Base-by-base conservation (phyloP, 2,888 invertebrate species). In the Amphimallon solstitiale region DNA sequence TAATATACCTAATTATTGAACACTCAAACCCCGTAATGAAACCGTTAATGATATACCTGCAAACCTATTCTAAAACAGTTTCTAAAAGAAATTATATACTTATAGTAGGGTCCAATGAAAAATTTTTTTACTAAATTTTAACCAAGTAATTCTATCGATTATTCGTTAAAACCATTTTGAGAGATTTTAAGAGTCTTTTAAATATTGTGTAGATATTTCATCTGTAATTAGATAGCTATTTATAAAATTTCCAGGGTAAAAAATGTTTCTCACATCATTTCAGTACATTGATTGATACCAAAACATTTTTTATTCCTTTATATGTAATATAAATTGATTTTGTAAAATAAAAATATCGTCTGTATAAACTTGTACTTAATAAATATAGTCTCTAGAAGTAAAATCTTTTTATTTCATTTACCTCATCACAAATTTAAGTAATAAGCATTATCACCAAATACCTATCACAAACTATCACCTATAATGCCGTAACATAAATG, bases 311-410 rank as follows among this genome's bases (percentile, higher is more conserved):
- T 15, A 17, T 19, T 9, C 19, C 2, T 7, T 46, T 46, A 19
- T 46, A 21, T 46, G 46, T 46, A 46, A 40, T 40, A 40, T 40
- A 46, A n/a, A 46, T 46, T 46, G 19, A 46, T 46, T 46, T 46
- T 46, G 46, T 46, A 46, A 46, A 19, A 19, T 46, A 38, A 40
- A 40, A 12, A 54, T 54, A 54, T 40, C 43, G 56, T 59, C 56
- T 59, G 43, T 59, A 43, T 19, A 54, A 54, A 54, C 21, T 14
- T 29, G 56, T 56, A 56, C 43, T 59, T 59, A 59, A 59, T 59
- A 59, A 59, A 45, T 7, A 59, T 59, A 54, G 48, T 49, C 48
- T 49, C 48, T 21, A 49, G 48, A n/a, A 49, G 7, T 29, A 14
- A 2, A 29, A n/a, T 29, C 10, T 23, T 49, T 29, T 49, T 4